phyloP scores from a whole-genome alignment of 1,140 invertebrate genomes.

The Brachionus plicatilis region DNA sequence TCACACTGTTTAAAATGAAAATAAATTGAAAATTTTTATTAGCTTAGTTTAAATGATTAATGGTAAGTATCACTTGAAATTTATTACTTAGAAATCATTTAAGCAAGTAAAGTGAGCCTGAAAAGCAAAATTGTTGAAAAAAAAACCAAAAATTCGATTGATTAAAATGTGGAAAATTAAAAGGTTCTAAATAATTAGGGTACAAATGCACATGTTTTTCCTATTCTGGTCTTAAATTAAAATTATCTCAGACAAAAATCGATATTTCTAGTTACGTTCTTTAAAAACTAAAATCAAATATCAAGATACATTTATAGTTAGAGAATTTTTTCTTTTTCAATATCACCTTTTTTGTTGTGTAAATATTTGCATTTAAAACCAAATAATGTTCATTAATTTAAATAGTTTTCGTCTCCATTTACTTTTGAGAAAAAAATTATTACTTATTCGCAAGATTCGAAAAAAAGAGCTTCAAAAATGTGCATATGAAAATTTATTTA shows the following conservation, averaged over 20 bases:
- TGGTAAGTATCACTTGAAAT: background rate
- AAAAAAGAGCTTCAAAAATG: background rate
- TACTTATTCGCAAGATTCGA: background rate
- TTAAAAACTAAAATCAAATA: background rate
- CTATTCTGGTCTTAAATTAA: background rate
- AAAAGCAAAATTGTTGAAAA: background rate
- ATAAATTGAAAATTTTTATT: background rate
- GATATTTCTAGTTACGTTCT: background rate
- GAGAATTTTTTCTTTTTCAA: background rate
- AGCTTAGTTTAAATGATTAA: background rate
- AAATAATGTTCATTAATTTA: background rate
- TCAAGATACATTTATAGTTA: background rate
- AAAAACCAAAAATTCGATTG: background rate
- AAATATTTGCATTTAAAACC: background rate
- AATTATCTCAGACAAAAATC: constrained; percentile 10
- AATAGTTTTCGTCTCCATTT: background rate
- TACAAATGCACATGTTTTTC: background rate
- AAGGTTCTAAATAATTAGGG: background rate
- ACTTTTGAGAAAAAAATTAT: background rate
- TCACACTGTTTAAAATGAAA: background rate
- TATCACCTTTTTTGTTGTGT: background rate
- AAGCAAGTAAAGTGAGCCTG: background rate
- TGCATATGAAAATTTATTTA: background rate
- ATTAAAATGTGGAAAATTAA: background rate
- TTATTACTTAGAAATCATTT: background rate